Evolutionary conservation across 2,888 invertebrate genomes (phyloP), one percentile per base, ranked within the genome.

Genomic region (Serrognathus titanus): DNA sequence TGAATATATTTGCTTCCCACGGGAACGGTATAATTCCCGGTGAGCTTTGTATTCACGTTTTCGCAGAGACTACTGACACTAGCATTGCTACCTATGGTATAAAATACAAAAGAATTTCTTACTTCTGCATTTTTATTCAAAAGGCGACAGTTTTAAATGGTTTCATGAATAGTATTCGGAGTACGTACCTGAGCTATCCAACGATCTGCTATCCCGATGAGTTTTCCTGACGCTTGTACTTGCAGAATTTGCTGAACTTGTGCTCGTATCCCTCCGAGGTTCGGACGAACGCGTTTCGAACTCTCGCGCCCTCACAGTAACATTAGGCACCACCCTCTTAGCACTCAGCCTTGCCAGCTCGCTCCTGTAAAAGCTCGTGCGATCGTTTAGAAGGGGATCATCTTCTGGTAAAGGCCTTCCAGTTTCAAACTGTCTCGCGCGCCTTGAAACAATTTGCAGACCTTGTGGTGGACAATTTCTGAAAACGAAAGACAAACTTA

Each of bases 1-100:
- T 90, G 90, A 70, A 90, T 82, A 78, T 87, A 85, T 76, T 86
- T 87, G 81, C 89, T 87, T 79, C 90, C 90, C 69, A 88, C 84
- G 72, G 89, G 87, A 81, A 88, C 85, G 65, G 85, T 80, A 75
- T 88, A 85, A 81, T 90, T 91, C 74, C 89, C 89, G 65, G 87
- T 86, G 73, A 87, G 81, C 63, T 68, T 69, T 66, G 66, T 62
- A 51, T 66, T 61, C 58, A 67, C 57, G 60, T 66, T 75, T 80
- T 85, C 76, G 63, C 68, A 67, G 65, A 69, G 60, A 68, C 80
- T 82, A 77, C 82, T 83, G 71, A 80, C 75, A 71, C 83, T 75
- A 72, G 69, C 69, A 74, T 70, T 75, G 73, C 82, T 76, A 67
- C 82, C 81, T 81, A 56, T 50, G 36, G 40, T 35, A 48, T 38